These are phyloP conservation scores for Ornithoptera priamus DNA, from an alignment of 2,888 invertebrate genomes.

Conservation along the genomic window DNA sequence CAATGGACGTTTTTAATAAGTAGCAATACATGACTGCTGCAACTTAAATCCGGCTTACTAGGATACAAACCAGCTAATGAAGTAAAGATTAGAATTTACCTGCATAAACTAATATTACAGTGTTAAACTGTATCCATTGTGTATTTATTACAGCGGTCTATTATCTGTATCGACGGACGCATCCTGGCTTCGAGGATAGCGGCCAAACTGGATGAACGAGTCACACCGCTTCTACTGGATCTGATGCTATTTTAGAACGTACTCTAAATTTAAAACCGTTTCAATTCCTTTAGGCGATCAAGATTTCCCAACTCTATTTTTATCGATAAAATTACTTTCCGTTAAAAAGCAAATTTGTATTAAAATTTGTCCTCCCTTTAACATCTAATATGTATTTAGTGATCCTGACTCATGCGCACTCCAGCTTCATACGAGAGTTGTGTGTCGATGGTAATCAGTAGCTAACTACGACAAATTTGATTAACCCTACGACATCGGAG, in stretches of 20 bases:
- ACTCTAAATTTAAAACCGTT: too few species aligned
- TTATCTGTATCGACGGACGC: slow-evolving; percentile 8
- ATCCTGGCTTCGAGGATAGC: slow-evolving; percentile 26
- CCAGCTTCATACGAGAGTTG: slow-evolving; percentile 11
- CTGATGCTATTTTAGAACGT: slow-evolving; percentile 16
- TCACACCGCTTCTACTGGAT: slow-evolving; percentile 13
- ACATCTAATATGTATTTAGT: not conserved
- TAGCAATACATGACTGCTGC: too few species aligned
- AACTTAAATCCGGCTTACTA: too few species aligned
- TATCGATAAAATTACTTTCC: too few species aligned
- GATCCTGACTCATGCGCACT: slow-evolving; percentile 17
- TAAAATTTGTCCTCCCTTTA: not conserved
- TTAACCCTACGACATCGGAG: slow-evolving; percentile 16
- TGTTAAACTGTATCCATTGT: not conserved
- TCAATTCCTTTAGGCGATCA: too few species aligned
- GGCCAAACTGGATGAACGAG: slow-evolving; percentile 1
- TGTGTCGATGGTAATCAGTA: slow-evolving; percentile 8
- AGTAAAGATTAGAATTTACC: too few species aligned
- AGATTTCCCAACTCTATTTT: too few species aligned
- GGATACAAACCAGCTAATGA: too few species aligned
- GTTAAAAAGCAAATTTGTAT: not conserved
- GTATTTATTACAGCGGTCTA: not conserved
- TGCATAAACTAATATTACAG: too few species aligned
- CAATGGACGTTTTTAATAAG: too few species aligned
- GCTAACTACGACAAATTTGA: slow-evolving; percentile 22